Base-by-base conservation (phyloP, 2,888 invertebrate genomes). In the Drosophila mettleri region DNA sequence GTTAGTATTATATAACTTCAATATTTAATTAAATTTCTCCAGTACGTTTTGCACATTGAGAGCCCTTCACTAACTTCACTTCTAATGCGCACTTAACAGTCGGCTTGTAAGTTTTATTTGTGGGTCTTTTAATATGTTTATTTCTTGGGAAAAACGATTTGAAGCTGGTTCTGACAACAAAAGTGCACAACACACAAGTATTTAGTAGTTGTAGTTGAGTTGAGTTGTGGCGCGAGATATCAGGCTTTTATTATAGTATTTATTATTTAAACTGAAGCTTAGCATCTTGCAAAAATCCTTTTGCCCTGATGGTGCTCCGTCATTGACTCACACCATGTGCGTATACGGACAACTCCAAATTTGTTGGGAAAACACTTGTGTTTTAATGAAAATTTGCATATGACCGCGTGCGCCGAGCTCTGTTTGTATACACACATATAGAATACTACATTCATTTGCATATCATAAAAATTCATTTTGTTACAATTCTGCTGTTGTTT, bases 391-490 rank as follows among this genome's bases (percentile, higher is more conserved):
- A 52, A 76, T 74, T 74, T 70, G 69, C 64, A 77, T 75, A 59
- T 55, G 59, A 49, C 53, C 31, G 34, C 39, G 41, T 34, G 34
- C 34, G 20, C 41, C 27, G 16, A 20, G 34, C 43, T 16, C 16
- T 24, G 64, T 62, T 67, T 73, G 48, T 55, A 45, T 8, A 24
- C 24, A 24, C 7, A 12, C 16, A 36, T 5, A 43, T 18, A 43
- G 24, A 18, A 14, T 33, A 39, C 14, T 31, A 18, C 33, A 24
- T 33, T n/a, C 70, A 86, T 86, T 86, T 86, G 86, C 85, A 88
- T 86, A 70, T 86, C 84, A 86, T 88, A 88, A 86, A 86, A 86
- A 86, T 86, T 86, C 85, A 88, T 88, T 80, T 80, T 77, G 78
- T 74, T 69, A 73, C 71, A 71, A 66, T 78, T 83, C 88, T 78